Percentiles rank a stretch among this genome's conserved stretches.
These are phyloP conservation scores for Anoura caudifer DNA, from an alignment of 2,113 vertebrate species.

Conservation along the genomic window DNA sequence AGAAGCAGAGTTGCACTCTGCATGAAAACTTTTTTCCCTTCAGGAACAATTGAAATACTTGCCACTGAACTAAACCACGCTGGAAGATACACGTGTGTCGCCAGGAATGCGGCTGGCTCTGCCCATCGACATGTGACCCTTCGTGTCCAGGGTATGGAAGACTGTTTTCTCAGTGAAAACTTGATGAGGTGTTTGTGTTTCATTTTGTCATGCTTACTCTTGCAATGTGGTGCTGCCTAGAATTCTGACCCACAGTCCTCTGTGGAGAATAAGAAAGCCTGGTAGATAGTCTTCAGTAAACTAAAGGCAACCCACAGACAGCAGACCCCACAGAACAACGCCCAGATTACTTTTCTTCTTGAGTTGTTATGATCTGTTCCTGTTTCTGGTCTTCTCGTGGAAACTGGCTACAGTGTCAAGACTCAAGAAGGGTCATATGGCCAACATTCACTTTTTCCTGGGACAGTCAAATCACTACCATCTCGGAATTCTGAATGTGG, in stretches of 20 bases:
- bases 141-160: slow-evolving; percentile 88
- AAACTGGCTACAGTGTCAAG: neutral
- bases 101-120: slow-evolving; percentile 89
- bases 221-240: neutral
- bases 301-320: neutral
- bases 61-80: slow-evolving; percentile 86
- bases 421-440: neutral
- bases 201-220: neutral
- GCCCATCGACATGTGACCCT: slow-evolving; percentile 89
- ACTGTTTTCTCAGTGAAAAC: neutral
- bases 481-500: neutral
- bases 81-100: slow-evolving; percentile 89
- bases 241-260: neutral
- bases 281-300: neutral
- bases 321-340: neutral
- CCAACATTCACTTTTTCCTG: neutral
- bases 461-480: neutral
- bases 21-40: neutral
- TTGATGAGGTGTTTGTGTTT: neutral
- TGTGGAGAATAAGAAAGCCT: neutral
- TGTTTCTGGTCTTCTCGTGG: neutral
- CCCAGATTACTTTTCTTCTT: neutral
- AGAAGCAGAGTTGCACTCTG: neutral
- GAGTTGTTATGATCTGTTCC: neutral
- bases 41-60: slow-evolving; percentile 91